A percentile compares a stretch with the other conserved stretches of the same genome.
phyloP scores from a whole-genome alignment of 2,113 vertebrate species.

The Azemiops feae region DNA sequence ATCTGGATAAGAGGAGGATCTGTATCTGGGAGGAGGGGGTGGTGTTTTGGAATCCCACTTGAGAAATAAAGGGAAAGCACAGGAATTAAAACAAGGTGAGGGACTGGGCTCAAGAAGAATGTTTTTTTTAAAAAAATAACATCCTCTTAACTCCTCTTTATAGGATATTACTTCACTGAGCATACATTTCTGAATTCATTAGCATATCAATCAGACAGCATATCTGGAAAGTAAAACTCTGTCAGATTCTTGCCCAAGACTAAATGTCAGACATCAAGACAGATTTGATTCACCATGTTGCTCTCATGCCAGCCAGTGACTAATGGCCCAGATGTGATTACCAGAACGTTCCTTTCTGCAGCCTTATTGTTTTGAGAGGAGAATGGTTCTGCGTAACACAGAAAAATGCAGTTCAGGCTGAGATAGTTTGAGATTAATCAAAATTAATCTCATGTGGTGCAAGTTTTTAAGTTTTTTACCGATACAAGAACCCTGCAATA shows the following conservation, averaged over 20 bases:
- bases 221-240: conserved; percentile 53
- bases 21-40: conserved; percentile 60
- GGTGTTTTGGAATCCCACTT: conserved; percentile 71
- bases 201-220: conserved; percentile 58
- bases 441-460: conserved; percentile 23
- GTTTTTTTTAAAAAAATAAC: background rate
- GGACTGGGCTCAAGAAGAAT: conserved; percentile 27
- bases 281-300: conserved; percentile 51
- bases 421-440: background rate
- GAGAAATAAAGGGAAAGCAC: conserved; percentile 62
- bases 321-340: conserved; percentile 52
- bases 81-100: conserved; percentile 50
- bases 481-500: conserved; percentile 42
- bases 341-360: background rate
- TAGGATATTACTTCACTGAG: conserved; percentile 48
- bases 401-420: conserved; percentile 4
- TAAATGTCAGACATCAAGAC: conserved; percentile 59
- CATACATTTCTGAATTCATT: conserved; percentile 52
- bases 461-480: background rate
- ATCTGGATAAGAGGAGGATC: conserved; percentile 56
- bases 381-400: conserved; percentile 12
- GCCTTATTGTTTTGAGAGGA: conserved; percentile 39
- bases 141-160: conserved; percentile 23
- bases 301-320: conserved; percentile 51
- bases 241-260: conserved; percentile 44